Evolutionary conservation across 2,113 vertebrate species (phyloP).

Genomic region (Arothron firmamentum): DNA sequence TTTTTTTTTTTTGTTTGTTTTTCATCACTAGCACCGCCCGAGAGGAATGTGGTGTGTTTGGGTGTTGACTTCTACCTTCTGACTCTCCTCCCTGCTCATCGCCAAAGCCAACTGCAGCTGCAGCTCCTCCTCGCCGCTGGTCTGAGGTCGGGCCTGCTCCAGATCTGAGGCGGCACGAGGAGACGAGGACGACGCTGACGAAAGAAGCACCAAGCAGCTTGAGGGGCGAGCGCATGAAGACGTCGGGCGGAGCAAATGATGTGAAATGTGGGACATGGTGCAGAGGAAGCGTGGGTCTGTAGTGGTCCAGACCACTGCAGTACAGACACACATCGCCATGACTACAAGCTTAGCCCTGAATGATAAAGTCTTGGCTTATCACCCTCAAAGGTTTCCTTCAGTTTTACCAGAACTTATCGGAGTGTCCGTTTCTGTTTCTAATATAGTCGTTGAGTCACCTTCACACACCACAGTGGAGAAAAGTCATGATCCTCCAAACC

Average conservation of each 20-base stretch:
- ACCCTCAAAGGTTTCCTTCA: too few species aligned
- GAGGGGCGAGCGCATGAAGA: not conserved
- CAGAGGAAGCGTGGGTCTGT: not conserved
- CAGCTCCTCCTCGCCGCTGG: slow-evolving; percentile 90
- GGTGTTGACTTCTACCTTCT: slow-evolving; percentile 77
- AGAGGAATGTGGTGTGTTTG: slow-evolving; percentile 1
- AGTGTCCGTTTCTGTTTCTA: too few species aligned
- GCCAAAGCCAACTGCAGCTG: slow-evolving; percentile 92
- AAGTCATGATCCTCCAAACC: too few species aligned
- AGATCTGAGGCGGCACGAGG: slow-evolving; percentile 85
- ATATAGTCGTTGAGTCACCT: too few species aligned
- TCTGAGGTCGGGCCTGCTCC: slow-evolving; percentile 93
- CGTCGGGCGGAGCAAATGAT: not conserved
- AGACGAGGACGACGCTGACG: slow-evolving; percentile 85
- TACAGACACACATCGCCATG: too few species aligned
- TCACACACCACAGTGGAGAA: too few species aligned
- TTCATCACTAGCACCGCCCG: slow-evolving; percentile 10
- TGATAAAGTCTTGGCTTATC: too few species aligned
- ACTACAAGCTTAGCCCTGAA: too few species aligned
- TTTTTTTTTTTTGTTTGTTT: slow-evolving; percentile 23
- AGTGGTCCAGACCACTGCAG: too few species aligned
- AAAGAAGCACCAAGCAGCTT: slow-evolving; percentile 7
- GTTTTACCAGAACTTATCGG: too few species aligned
- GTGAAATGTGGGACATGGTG: not conserved
- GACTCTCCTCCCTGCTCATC: slow-evolving; percentile 92